phyloP scores from a whole-genome alignment of 2,888 invertebrate species.

The Lysandra bellargus region DNA sequence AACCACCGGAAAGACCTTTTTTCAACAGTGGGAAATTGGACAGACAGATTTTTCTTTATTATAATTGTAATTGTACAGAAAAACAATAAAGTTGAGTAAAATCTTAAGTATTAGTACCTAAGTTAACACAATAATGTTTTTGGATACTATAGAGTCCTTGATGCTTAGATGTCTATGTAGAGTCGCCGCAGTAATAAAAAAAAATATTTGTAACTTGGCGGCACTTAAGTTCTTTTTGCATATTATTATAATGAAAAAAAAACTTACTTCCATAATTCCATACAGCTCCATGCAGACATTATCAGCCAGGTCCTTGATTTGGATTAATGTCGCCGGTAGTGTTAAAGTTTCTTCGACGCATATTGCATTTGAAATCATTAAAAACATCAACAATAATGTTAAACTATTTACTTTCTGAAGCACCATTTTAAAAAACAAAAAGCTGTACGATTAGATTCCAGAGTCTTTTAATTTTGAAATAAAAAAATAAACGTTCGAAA shows the following conservation, averaged over 20 bases:
- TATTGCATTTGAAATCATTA: constrained; percentile 33
- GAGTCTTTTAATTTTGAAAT: not conserved
- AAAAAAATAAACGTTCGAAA: constrained; percentile 18
- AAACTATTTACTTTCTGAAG: not conserved
- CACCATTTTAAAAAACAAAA: constrained; percentile 10
- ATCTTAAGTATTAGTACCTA: too few relatives aligned
- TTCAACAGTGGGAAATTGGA: too few relatives aligned
- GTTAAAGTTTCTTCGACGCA: constrained; percentile 35
- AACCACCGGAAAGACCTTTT: too few relatives aligned
- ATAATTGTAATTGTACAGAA: too few relatives aligned
- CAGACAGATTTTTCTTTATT: too few relatives aligned
- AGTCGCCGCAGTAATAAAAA: not conserved
- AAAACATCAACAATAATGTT: constrained; percentile 21
- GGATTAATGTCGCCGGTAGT: constrained; percentile 38
- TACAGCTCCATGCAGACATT: constrained; percentile 40
- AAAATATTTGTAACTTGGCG: not conserved
- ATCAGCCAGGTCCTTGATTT: constrained; percentile 39
- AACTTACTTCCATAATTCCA: constrained; percentile 38
- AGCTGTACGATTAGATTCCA: not conserved
- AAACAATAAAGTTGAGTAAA: too few relatives aligned
- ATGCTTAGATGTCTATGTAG: too few relatives aligned
- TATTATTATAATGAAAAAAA: constrained; percentile 2
- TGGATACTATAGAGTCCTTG: too few relatives aligned
- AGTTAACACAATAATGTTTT: too few relatives aligned
- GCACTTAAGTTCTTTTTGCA: not conserved